Percentiles rank a stretch among this genome's conserved stretches.
Conservation (phyloP, 2,797 vertebrate genomes). For the Hemibagrus guttatus region DNA sequence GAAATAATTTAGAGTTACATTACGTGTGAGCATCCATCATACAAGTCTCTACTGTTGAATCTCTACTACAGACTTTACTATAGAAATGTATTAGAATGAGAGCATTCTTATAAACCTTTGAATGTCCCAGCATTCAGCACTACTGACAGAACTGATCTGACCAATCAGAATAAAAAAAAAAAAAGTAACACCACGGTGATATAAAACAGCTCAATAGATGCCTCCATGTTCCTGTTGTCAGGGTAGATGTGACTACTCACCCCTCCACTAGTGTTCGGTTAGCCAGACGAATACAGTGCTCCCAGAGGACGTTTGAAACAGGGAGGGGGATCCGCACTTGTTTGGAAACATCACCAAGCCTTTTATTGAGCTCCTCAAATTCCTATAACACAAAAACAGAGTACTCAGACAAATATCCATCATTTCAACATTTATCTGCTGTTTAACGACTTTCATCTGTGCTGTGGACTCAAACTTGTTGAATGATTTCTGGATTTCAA, state of each 20-base stretch:
- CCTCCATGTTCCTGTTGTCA: constrained; percentile 13
- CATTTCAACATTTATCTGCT: not conserved
- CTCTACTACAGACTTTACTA: not conserved
- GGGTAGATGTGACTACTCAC: constrained; percentile 70
- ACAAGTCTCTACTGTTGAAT: not conserved
- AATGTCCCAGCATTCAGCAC: not conserved
- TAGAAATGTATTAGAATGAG: not conserved
- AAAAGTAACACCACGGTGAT: not conserved
- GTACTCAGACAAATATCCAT: not conserved
- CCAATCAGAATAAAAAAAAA: not conserved
- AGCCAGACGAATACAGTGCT: constrained; percentile 96
- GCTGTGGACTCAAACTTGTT: not conserved
- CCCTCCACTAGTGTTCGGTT: constrained; percentile 97
- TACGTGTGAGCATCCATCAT: not conserved
- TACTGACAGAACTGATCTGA: constrained; percentile 3
- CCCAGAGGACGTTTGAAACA: constrained; percentile 98
- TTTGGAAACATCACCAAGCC: constrained; percentile 87
- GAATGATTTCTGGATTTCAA: not conserved
- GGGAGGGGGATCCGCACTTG: constrained; percentile 92
- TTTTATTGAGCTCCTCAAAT: constrained; percentile 92
- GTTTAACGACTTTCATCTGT: constrained; percentile 12
- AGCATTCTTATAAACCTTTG: not conserved
- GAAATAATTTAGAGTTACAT: not conserved
- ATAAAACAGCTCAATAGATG: constrained; percentile 10
- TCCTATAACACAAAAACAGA: constrained; percentile 77